A percentile compares a stretch with the other conserved stretches of the same genome.
Evolutionary conservation across 1,140 invertebrate species (phyloP).

Genomic region (Zaprionus kolodkinae): DNA sequence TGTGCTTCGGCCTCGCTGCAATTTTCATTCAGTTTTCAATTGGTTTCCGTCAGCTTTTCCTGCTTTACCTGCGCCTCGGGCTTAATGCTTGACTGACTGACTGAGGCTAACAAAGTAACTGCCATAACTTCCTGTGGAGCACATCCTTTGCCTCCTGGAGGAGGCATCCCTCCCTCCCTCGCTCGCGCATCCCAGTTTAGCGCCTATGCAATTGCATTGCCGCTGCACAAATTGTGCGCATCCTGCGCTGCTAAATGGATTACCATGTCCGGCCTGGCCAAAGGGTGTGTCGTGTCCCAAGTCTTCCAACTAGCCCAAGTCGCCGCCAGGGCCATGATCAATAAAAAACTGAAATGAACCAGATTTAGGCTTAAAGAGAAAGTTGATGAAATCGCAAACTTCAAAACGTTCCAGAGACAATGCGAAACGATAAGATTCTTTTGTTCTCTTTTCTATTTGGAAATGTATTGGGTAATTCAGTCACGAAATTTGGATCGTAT

Average conservation of each 20-base stretch:
- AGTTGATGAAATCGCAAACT: slow-evolving; percentile 17
- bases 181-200: background rate
- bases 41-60: slow-evolving; percentile 58
- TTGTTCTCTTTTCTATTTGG: background rate
- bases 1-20: slow-evolving; percentile 31
- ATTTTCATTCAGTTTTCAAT: slow-evolving; percentile 49
- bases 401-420: background rate
- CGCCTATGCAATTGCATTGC: slow-evolving; percentile 63
- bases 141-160: background rate
- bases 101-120: slow-evolving; percentile 55
- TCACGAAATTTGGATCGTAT: background rate
- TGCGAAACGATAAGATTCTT: background rate
- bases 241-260: slow-evolving; percentile 66
- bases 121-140: slow-evolving; percentile 41
- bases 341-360: slow-evolving; percentile 18
- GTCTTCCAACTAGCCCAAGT: background rate
- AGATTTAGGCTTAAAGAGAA: slow-evolving; percentile 24
- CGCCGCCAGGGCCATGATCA: slow-evolving; percentile 25
- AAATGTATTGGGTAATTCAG: background rate
- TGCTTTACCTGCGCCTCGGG: slow-evolving; percentile 27
- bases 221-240: slow-evolving; percentile 62
- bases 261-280: slow-evolving; percentile 22
- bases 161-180: too few species aligned
- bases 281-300: background rate
- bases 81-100: slow-evolving; percentile 38